These are phyloP conservation scores for Phymastichus coffea DNA, from an alignment of 1,140 invertebrate species.

Conservation along the genomic window DNA sequence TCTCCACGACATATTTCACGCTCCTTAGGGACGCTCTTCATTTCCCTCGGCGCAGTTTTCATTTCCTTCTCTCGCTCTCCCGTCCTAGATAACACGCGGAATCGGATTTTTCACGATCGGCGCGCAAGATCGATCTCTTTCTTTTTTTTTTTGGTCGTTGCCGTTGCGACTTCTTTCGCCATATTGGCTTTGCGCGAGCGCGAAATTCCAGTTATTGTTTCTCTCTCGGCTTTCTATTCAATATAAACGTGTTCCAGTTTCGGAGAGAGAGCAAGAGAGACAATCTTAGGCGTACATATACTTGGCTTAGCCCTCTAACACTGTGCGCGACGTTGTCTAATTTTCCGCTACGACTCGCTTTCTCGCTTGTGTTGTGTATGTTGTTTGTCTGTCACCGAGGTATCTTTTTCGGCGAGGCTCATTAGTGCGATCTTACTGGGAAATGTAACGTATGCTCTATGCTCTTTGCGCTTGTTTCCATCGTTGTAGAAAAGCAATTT, in stretches of 20 bases:
- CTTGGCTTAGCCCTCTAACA: neutral
- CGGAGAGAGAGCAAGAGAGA: no score
- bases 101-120: neutral
- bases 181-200: no score
- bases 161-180: no score
- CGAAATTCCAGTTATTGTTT: constrained; percentile 22
- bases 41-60: neutral
- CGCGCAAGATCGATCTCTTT: neutral
- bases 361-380: no score
- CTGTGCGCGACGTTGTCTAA: neutral
- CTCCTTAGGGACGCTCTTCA: neutral
- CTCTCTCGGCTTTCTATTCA: constrained; percentile 5
- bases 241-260: constrained; percentile 15
- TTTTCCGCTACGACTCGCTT: neutral
- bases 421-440: no score
- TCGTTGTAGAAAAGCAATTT: no score
- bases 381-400: neutral
- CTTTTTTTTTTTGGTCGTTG: neutral
- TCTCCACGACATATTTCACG: neutral
- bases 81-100: no score
- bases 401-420: no score
- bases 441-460: no score
- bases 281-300: neutral
- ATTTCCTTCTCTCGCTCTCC: no score
- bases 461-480: no score